phyloP scores from a whole-genome alignment of 2,113 vertebrate genomes.

The Glaucomys volans region DNA sequence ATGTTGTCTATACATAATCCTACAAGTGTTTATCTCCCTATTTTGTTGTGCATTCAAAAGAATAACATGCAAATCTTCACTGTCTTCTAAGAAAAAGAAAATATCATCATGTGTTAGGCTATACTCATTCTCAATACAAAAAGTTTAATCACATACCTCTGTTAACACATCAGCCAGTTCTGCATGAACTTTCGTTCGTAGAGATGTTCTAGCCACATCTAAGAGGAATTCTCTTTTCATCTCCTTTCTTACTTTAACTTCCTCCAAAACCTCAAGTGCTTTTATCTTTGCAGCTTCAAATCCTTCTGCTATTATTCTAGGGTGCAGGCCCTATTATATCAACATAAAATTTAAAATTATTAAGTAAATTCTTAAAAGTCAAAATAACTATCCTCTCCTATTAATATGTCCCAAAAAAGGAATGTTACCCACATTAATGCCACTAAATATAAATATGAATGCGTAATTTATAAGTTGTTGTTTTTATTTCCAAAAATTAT shows the following conservation, averaged over 20 bases:
- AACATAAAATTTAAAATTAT: constrained; percentile 56
- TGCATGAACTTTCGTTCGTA: constrained; percentile 94
- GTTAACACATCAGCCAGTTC: constrained; percentile 95
- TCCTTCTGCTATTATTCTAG: constrained; percentile 95
- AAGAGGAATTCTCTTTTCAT: constrained; percentile 96
- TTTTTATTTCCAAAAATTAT: constrained; percentile 46
- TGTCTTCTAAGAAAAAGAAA: constrained; percentile 56
- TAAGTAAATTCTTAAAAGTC: constrained; percentile 34
- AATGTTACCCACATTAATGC: background rate
- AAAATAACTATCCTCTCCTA: constrained; percentile 26
- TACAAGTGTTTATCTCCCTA: background rate
- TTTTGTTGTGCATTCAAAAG: constrained; percentile 23
- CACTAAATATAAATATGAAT: background rate
- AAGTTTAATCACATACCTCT: constrained; percentile 87
- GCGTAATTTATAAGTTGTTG: constrained; percentile 40
- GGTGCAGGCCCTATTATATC: constrained; percentile 94
- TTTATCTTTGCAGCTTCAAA: constrained; percentile 96
- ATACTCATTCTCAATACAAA: background rate
- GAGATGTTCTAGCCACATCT: constrained; percentile 95
- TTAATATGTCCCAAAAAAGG: background rate
- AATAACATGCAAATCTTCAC: background rate
- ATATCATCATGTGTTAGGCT: background rate
- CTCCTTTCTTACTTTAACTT: constrained; percentile 93
- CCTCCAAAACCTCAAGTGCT: constrained; percentile 93
- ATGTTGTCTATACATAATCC: constrained; percentile 18